Evolutionary conservation across 1,140 invertebrate species (phyloP).

Genomic region (Nautilus pompilius): DNA sequence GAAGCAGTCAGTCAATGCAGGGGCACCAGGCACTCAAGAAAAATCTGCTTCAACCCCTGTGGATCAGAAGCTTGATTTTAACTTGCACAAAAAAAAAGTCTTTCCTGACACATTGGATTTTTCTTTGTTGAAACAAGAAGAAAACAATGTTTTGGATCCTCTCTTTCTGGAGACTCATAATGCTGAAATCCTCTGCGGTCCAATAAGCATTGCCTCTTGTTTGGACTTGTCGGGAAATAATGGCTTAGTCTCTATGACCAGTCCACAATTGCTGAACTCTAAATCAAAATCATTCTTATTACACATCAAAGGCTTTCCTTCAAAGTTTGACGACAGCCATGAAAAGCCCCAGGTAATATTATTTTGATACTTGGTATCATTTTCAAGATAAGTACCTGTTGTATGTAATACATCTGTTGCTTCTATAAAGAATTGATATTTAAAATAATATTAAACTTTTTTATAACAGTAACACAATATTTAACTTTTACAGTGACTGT

Average conservation of each 20-base stretch:
- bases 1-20: constrained; percentile 3
- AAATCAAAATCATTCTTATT: constrained; percentile 77
- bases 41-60: constrained; percentile 11
- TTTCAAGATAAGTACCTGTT: not conserved
- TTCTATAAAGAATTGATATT: too few relatives aligned
- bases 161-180: constrained; percentile 82
- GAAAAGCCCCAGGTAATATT: constrained; percentile 30
- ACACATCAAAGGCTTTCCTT: constrained; percentile 70
- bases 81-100: constrained; percentile 8
- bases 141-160: constrained; percentile 69
- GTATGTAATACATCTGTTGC: too few relatives aligned
- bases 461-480: too few relatives aligned
- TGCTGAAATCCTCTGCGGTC: constrained; percentile 85
- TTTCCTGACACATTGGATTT: not conserved
- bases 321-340: constrained; percentile 21
- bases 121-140: not conserved
- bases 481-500: not conserved
- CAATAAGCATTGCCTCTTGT: constrained; percentile 74
- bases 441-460: too few relatives aligned
- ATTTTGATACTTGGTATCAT: not conserved
- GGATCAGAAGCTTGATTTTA: constrained; percentile 31
- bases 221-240: constrained; percentile 80
- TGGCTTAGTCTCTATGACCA: constrained; percentile 80
- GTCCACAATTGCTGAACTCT: constrained; percentile 76
- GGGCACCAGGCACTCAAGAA: constrained; percentile 1